Conservation (phyloP, 2,888 invertebrate species). For the Nemurella pictetii region DNA sequence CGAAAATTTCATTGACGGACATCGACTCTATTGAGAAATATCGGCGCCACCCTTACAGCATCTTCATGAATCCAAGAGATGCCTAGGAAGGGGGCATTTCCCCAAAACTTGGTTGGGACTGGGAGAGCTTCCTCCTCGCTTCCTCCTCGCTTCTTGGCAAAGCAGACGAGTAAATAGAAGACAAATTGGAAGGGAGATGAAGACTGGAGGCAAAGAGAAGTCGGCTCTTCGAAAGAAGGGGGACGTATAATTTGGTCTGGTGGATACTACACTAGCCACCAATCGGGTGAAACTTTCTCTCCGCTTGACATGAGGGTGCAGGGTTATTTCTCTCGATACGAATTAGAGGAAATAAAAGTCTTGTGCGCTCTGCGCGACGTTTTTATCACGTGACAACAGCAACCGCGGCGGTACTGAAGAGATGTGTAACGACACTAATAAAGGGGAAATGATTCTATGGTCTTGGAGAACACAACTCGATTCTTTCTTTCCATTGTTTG, state of each 20-base stretch:
- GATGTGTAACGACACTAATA: neutral
- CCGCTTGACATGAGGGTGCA: neutral
- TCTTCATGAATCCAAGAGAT: too few species aligned
- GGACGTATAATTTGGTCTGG: neutral
- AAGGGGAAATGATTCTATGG: neutral
- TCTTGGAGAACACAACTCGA: neutral
- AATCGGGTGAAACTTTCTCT: neutral
- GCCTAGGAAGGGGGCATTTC: neutral
- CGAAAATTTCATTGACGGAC: too few species aligned
- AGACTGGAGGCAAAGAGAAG: neutral
- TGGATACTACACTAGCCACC: neutral
- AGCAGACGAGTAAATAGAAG: slow-evolving; percentile 8
- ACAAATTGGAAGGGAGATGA: slow-evolving; percentile 12
- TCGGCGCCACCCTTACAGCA: too few species aligned
- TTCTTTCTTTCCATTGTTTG: neutral
- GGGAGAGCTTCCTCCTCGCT: neutral
- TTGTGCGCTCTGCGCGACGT: neutral
- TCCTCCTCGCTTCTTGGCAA: neutral
- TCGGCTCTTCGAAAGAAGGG: neutral
- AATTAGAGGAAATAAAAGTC: neutral
- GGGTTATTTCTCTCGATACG: neutral
- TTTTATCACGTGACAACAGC: neutral
- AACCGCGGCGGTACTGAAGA: neutral
- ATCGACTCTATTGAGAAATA: too few species aligned
- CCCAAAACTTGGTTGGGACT: neutral